These are phyloP conservation scores for Ormia ochracea DNA, from an alignment of 2,888 invertebrate genomes.

Conservation along the genomic window DNA sequence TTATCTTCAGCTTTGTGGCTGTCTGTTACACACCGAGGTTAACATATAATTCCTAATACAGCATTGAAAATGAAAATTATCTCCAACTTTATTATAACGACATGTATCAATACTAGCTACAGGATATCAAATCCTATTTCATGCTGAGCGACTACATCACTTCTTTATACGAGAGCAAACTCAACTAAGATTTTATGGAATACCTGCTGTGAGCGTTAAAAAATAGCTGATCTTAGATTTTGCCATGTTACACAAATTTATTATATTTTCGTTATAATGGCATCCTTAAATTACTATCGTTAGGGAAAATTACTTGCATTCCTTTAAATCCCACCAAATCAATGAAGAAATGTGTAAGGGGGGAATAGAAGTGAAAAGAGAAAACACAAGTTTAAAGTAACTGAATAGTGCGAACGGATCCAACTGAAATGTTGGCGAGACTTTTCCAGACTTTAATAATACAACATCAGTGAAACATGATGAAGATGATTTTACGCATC, in stretches of 20 bases:
- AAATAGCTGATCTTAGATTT: background rate
- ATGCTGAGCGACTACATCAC: no score
- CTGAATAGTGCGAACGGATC: background rate
- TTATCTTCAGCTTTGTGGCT: no score
- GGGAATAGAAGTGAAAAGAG: background rate
- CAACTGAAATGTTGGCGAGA: conserved; percentile 36
- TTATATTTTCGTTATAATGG: background rate
- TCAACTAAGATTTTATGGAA: no score
- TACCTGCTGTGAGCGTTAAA: no score
- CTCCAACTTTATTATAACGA: no score
- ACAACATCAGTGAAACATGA: conserved; percentile 18
- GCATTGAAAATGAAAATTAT: no score
- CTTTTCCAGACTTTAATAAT: conserved; percentile 34
- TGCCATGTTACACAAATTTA: background rate
- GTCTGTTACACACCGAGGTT: no score
- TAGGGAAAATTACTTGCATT: background rate
- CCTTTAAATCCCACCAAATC: conserved; percentile 39
- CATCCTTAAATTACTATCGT: background rate
- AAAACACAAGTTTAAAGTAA: background rate
- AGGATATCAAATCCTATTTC: no score
- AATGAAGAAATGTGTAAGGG: conserved; percentile 5
- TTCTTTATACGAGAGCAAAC: no score
- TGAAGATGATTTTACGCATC: conserved; percentile 47
- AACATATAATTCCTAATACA: no score
- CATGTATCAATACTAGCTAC: no score